Base-by-base conservation (phyloP, 2,113 vertebrate species). In the Campylorhamphus procurvoides region DNA sequence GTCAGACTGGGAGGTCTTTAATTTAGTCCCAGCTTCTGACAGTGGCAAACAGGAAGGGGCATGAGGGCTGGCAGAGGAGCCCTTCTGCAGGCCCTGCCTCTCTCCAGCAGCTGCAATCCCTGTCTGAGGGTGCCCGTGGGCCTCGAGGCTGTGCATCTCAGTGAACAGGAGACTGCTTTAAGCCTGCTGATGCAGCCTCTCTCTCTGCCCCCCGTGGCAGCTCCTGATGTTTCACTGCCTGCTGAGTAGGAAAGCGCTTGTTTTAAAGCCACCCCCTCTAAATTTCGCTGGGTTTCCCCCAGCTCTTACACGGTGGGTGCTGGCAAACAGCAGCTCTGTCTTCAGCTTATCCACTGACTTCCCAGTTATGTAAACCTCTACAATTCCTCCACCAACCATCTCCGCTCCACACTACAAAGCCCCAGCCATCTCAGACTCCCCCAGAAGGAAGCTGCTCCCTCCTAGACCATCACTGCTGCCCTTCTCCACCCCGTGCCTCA, bases 171-270 rank as follows among this genome's bases (percentile, higher is more conserved):
- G 46, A 24, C 0, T 35, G 49, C 0, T 6, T 1, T 10, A 33
- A 62, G 60, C 28, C 78, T 67, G 27, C n/a, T 24, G 37, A 40
- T 2, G 40, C 3, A 2, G 77, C 29, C 74, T 24, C 47, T 46
- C 31, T 40, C 35, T 40, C 2, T 19, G 16, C 5, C 7, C 0
- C 0, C 39, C 0, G 0, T 0, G 9, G 62, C 68, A 72, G 35
- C 46, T 47, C 47, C 55, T 19, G 49, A 27, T 20, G 47, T 35
- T 35, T 80, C 76, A 13, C 58, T 49, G 52, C 62, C 67, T 29
- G 53, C 73, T n/a, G 22, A 0, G 2, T 3, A 42, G 35, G 53
- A 14, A 49, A 44, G 29, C 1, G 1, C 35, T 53, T 42, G 9
- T 31, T 89, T 31, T 44, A 35, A 53, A 79, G 37, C 8, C 77